Conservation (phyloP, 2,797 vertebrate species). For the Notoglanidium macrostoma region DNA sequence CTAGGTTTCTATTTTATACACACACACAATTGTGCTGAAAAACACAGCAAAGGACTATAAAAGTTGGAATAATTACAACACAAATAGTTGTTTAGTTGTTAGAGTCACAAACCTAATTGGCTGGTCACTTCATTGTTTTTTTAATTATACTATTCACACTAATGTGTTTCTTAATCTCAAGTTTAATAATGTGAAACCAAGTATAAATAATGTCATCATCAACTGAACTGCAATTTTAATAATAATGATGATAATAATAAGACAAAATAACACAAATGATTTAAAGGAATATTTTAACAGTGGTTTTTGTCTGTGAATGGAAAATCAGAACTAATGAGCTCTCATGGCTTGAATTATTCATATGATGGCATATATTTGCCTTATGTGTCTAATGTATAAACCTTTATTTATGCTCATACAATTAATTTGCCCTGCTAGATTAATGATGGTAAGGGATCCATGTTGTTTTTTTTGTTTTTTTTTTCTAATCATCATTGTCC, state of each 20-base stretch:
- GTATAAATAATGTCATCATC: neutral
- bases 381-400: neutral
- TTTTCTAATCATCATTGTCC: neutral
- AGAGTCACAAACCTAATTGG: neutral
- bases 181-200: neutral
- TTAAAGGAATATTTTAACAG: neutral
- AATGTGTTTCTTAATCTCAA: conserved; percentile 10
- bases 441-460: neutral
- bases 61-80: neutral
- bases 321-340: neutral
- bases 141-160: neutral
- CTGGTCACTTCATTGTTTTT: neutral
- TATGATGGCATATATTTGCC: neutral
- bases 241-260: neutral
- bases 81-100: neutral
- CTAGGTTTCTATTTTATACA: neutral
- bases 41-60: neutral
- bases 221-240: neutral
- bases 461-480: neutral
- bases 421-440: neutral
- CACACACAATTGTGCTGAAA: neutral
- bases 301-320: neutral
- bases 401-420: neutral
- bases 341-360: neutral
- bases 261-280: neutral